Evolutionary conservation across 2,113 vertebrate species (phyloP).

Genomic region (Gnathonemus echidnorhynchus): DNA sequence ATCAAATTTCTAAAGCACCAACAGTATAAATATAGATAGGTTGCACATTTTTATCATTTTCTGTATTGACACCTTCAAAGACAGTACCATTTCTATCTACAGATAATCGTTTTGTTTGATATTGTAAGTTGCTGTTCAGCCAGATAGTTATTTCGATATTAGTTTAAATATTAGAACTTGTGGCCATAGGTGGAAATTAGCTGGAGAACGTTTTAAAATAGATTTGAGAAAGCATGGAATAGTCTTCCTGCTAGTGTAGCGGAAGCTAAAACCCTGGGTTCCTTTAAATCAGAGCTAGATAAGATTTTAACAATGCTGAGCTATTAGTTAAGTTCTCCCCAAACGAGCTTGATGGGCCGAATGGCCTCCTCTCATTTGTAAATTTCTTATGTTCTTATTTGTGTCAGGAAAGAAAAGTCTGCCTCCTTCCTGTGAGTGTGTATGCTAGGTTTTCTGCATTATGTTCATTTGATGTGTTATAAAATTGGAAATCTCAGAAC

Average conservation of each 20-base stretch:
- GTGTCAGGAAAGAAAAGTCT: not conserved
- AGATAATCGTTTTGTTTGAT: not conserved
- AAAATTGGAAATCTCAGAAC: not conserved
- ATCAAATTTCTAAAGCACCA: not conserved
- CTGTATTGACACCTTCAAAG: not conserved
- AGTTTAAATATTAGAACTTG: no score
- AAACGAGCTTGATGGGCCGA: no score
- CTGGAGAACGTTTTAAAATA: no score
- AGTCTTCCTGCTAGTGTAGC: no score
- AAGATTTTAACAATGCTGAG: no score
- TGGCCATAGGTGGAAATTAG: no score
- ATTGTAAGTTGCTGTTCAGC: not conserved
- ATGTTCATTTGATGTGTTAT: not conserved
- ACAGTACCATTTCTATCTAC: not conserved
- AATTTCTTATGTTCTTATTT: not conserved
- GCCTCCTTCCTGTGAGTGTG: not conserved
- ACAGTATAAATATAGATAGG: not conserved
- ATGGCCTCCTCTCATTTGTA: no score
- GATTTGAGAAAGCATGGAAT: no score
- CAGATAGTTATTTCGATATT: no score
- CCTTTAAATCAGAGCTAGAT: no score
- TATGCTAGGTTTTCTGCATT: not conserved
- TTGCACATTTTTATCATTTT: not conserved
- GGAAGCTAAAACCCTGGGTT: no score
- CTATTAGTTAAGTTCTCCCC: no score